phyloP scores from a whole-genome alignment of 2,113 vertebrate genomes.

The Anguilla japonica region DNA sequence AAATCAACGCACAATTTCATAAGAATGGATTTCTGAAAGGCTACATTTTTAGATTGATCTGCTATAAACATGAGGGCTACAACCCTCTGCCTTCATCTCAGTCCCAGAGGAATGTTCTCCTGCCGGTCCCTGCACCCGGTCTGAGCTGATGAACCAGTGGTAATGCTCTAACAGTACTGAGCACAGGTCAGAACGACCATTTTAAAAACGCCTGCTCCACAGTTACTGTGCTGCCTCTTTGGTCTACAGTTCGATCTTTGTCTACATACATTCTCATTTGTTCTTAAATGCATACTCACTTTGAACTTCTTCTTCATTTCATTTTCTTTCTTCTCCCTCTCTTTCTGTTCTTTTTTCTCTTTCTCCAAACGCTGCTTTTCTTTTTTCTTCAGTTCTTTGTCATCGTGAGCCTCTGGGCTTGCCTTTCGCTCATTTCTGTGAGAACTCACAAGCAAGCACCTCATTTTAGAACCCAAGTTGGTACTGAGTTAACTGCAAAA shows the following conservation, averaged over 20 bases:
- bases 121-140: constrained; percentile 54
- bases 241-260: background rate
- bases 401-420: constrained; percentile 48
- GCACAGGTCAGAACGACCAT: background rate
- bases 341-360: constrained; percentile 69
- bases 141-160: constrained; percentile 10
- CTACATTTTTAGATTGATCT: background rate
- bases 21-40: background rate
- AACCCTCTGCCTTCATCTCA: background rate
- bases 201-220: background rate
- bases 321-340: constrained; percentile 65
- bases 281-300: constrained; percentile 45
- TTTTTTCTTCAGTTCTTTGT: constrained; percentile 69
- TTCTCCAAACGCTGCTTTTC: constrained; percentile 70
- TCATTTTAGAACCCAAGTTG: background rate
- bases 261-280: background rate
- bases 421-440: constrained; percentile 53
- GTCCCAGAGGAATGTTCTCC: constrained; percentile 61
- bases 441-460: background rate
- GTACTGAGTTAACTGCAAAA: background rate
- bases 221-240: background rate
- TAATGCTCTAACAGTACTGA: constrained; percentile 19
- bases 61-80: background rate
- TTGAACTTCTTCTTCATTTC: constrained; percentile 76
- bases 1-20: background rate